phyloP scores from a whole-genome alignment of 2,888 invertebrate genomes.

The Incurvaria masculella region DNA sequence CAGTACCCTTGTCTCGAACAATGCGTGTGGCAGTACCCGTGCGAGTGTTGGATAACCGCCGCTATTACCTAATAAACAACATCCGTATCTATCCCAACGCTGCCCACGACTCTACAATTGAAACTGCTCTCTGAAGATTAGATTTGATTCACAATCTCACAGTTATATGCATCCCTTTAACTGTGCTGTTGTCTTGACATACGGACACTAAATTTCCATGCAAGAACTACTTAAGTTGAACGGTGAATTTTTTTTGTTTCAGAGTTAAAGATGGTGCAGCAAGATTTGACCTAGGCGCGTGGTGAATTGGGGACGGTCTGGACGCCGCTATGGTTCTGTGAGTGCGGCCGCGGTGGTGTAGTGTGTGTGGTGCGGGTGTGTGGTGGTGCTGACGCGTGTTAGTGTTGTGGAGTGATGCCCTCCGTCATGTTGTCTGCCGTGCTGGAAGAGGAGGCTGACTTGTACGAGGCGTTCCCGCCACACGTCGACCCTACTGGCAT shows the following conservation, averaged over 20 bases:
- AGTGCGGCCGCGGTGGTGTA: constrained; percentile 9
- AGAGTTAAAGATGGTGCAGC: constrained; percentile 58
- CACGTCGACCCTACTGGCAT: constrained; percentile 80
- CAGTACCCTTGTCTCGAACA: not conserved
- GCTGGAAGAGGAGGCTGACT: constrained; percentile 71
- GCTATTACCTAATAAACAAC: not conserved
- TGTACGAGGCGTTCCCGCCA: constrained; percentile 76
- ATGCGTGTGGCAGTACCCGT: no score
- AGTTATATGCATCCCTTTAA: no score
- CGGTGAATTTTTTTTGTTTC: constrained; percentile 29
- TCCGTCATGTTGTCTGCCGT: constrained; percentile 71
- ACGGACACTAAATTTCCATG: no score
- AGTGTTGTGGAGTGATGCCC: constrained; percentile 36
- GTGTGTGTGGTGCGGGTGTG: constrained; percentile 30
- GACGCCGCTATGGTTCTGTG: constrained; percentile 26
- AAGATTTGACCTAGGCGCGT: constrained; percentile 51
- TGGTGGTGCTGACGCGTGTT: constrained; percentile 27
- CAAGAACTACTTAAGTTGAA: no score
- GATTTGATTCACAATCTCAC: no score
- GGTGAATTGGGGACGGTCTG: constrained; percentile 38
- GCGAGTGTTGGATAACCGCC: not conserved
- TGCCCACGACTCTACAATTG: not conserved
- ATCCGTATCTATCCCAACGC: not conserved
- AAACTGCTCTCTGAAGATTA: not conserved
- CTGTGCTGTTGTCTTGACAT: no score